A percentile compares a stretch with the other conserved stretches of the same genome.
These are phyloP conservation scores for Drosophila sordidapex DNA, from an alignment of 2,888 invertebrate species.

Conservation along the genomic window DNA sequence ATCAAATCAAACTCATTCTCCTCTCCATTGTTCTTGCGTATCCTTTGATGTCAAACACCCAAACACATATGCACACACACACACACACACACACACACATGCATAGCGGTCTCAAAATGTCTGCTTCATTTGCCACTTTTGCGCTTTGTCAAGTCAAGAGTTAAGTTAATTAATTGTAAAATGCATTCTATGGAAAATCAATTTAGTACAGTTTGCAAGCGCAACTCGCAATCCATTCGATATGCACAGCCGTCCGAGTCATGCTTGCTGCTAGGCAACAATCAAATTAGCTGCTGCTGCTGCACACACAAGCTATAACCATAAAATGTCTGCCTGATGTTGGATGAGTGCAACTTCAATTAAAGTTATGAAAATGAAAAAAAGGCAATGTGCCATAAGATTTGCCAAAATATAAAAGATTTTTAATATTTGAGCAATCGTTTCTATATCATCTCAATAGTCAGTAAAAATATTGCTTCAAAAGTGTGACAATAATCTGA, in stretches of 20 bases:
- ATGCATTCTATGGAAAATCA: slow-evolving; percentile 30
- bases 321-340: background rate
- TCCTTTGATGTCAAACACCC: slow-evolving; percentile 23
- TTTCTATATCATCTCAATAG: background rate
- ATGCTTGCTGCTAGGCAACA: slow-evolving; percentile 22
- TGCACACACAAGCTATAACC: background rate
- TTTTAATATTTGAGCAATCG: background rate
- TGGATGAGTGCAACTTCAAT: background rate
- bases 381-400: background rate
- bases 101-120: slow-evolving; percentile 12
- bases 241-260: slow-evolving; percentile 32
- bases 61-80: background rate
- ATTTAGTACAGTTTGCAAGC: slow-evolving; percentile 54
- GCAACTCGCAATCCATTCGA: slow-evolving; percentile 41
- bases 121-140: slow-evolving; percentile 15
- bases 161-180: slow-evolving; percentile 41
- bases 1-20: slow-evolving; percentile 1
- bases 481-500: background rate
- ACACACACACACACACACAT: no score
- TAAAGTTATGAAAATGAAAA: background rate
- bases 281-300: slow-evolving; percentile 22
- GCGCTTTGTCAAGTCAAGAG: slow-evolving; percentile 38
- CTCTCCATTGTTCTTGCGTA: background rate
- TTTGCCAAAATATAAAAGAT: background rate
- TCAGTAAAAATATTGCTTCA: background rate